Evolutionary conservation across 2,113 vertebrate genomes (phyloP).

Genomic region (Turnix velox): DNA sequence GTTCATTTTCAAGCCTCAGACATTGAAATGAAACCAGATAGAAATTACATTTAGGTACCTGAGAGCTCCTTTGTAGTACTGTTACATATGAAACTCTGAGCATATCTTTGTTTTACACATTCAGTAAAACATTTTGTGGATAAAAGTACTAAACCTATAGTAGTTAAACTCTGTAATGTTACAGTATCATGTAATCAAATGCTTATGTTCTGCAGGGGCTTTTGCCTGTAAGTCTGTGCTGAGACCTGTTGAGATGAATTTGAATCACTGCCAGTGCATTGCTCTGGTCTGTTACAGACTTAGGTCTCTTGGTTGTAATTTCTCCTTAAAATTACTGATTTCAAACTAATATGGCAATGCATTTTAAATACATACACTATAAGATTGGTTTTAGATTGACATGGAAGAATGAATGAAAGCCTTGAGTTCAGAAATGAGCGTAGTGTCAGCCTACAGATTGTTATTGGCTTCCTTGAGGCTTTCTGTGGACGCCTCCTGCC

Average conservation of each 20-base stretch:
- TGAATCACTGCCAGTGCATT: neutral
- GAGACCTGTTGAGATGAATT: neutral
- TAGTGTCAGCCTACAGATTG: neutral
- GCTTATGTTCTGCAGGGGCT: neutral
- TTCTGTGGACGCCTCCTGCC: rapidly evolving
- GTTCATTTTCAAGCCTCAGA: neutral
- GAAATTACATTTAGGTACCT: neutral
- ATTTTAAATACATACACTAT: neutral
- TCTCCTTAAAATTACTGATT: neutral
- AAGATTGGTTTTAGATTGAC: neutral
- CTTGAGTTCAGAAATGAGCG: rapidly evolving
- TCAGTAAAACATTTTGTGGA: neutral
- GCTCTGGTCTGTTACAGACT: neutral
- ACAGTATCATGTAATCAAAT: neutral
- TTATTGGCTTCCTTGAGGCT: neutral
- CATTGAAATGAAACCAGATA: neutral
- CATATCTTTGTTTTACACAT: neutral
- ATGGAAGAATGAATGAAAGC: neutral
- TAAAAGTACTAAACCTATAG: neutral
- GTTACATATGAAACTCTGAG: neutral
- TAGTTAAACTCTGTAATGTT: neutral
- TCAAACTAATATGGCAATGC: neutral
- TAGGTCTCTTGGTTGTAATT: neutral
- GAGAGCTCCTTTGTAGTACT: neutral
- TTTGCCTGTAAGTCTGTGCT: neutral